Percentiles rank a stretch among this genome's conserved stretches.
Evolutionary conservation across 1,140 invertebrate species (phyloP).

Genomic region (Uloborus diversus): DNA sequence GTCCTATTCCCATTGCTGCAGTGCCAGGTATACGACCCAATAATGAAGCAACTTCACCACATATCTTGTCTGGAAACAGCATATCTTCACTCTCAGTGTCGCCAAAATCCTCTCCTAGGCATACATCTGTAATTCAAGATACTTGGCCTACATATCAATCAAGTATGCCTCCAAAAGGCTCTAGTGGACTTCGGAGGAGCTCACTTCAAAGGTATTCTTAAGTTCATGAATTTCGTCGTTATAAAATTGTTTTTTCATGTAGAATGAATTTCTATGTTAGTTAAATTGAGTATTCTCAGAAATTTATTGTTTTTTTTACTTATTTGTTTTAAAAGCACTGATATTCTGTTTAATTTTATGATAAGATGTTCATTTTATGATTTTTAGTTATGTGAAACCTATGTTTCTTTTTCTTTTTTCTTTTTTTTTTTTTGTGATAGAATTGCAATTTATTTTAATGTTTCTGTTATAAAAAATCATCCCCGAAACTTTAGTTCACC

Average conservation of each 20-base stretch:
- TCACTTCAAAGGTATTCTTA: slow-evolving; percentile 45
- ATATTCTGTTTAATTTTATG: too few species aligned
- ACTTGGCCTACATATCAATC: slow-evolving; percentile 6
- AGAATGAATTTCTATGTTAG: neutral
- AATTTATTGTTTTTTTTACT: too few species aligned
- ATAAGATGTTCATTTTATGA: too few species aligned
- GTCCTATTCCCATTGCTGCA: slow-evolving; percentile 32
- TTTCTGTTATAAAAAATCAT: too few species aligned
- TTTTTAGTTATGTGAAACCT: too few species aligned
- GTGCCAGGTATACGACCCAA: slow-evolving; percentile 26
- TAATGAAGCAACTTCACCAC: slow-evolving; percentile 25
- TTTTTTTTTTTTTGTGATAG: too few species aligned
- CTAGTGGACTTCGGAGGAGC: slow-evolving; percentile 46
- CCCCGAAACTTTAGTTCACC: too few species aligned
- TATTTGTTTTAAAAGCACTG: too few species aligned
- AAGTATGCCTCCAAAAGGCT: slow-evolving; percentile 49
- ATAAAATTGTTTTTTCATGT: neutral
- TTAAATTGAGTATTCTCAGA: too few species aligned
- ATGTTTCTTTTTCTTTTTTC: too few species aligned
- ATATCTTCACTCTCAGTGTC: slow-evolving; percentile 25
- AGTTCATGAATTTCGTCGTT: neutral
- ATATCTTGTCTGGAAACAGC: neutral
- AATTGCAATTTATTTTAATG: too few species aligned
- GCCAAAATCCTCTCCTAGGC: neutral
- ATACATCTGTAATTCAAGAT: slow-evolving; percentile 14